phyloP scores from a whole-genome alignment of 2,113 vertebrate genomes.

The Bubalus kerabau region DNA sequence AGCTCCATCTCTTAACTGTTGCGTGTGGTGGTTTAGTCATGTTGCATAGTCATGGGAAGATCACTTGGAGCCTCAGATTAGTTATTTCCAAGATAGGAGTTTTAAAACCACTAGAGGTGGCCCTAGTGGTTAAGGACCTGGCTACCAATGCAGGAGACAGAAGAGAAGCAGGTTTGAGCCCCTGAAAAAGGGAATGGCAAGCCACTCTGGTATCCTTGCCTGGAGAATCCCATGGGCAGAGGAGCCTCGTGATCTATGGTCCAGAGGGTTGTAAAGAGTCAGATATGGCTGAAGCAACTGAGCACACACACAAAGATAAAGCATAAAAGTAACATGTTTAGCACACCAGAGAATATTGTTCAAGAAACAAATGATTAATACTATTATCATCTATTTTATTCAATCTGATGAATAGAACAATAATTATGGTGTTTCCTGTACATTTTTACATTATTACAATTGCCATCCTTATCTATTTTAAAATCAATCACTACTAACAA shows the following conservation, averaged over 20 bases:
- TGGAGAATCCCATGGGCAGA: background rate
- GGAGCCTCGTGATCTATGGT: background rate
- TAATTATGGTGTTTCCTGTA: background rate
- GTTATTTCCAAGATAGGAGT: background rate
- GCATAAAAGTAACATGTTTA: background rate
- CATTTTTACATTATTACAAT: background rate
- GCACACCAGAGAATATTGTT: background rate
- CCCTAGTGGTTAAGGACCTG: background rate
- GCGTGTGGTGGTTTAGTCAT: fast-evolving
- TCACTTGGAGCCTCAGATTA: background rate
- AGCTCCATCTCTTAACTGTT: background rate
- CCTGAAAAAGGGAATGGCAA: background rate
- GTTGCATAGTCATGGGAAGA: background rate
- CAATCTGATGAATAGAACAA: background rate
- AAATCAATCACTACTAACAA: background rate
- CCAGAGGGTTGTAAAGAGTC: background rate
- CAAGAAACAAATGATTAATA: background rate
- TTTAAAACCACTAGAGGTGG: background rate
- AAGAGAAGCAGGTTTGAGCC: background rate
- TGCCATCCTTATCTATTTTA: background rate
- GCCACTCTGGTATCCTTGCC: background rate
- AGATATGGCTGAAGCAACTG: background rate
- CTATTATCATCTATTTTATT: background rate
- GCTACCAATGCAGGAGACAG: background rate
- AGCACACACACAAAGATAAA: background rate